Evolutionary conservation across 2,113 vertebrate species (phyloP), one percentile per base, ranked within the genome.

Genomic region (Orientallactaga bullata): DNA sequence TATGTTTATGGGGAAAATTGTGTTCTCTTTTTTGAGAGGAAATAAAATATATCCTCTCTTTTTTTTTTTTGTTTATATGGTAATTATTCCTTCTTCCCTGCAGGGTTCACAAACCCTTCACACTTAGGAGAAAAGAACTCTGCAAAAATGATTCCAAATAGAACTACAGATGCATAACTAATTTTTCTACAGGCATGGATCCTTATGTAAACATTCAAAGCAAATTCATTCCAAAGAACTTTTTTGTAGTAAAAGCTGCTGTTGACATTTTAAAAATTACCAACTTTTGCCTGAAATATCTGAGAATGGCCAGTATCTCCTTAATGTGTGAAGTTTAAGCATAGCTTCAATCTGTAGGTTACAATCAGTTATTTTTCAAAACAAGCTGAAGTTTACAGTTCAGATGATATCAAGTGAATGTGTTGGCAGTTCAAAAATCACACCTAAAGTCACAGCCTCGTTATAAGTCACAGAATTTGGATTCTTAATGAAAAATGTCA

Each of bases 151-250:
- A 61, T 51, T 74, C 2, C 17, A 74, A 88, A 42, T 80, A 85
- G n/a, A 68, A 35, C 24, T 39, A 24, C 24, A 60, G 76, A 79
- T 86, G 69, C 86, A 78, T 68, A 91, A 3, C 77, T 42, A 30
- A 81, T 85, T 68, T 82, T 91, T 65, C 20, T 88, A 82, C 74
- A 89, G 42, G 66, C 65, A 32, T 86, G 81, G 21, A 55, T 87
- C 69, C 63, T 96, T 80, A 66, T 84, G 90, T 94, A 71, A 89
- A 96, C 30, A 89, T 71, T 85, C 77, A 32, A 68, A 83, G 95
- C 66, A 93, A 0, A 87, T 95, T 86, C 17, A 35, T 94, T 89
- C n/a, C 47, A 15, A 68, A 90, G 30, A 94, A 37, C 42, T 68
- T 23, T 76, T 92, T 88, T 89, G 58, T 81, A 39, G 77, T 79